These are phyloP conservation scores for Boulengeromyrus knoepffleri DNA, from an alignment of 2,113 vertebrate genomes.

Conservation along the genomic window DNA sequence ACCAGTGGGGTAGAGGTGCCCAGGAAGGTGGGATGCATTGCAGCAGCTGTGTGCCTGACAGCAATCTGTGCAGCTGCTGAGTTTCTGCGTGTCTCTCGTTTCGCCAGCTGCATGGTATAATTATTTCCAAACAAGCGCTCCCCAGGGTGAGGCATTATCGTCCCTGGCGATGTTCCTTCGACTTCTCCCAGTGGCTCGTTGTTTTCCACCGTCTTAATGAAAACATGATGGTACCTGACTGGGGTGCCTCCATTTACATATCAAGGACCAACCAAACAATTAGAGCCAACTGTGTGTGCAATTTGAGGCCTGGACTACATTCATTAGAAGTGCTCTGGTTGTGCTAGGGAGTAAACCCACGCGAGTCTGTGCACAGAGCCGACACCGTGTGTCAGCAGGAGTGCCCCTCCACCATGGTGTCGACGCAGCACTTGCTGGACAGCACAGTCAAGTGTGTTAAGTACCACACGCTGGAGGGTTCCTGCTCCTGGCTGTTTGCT, in stretches of 20 bases:
- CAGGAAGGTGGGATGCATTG: neutral
- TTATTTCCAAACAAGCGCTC: constrained; percentile 57
- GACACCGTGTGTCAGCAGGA: neutral
- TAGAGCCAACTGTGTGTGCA: neutral
- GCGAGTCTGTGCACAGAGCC: neutral
- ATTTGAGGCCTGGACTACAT: neutral
- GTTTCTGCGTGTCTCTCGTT: constrained; percentile 17
- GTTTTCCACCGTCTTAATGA: constrained; percentile 29
- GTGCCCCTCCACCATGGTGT: neutral
- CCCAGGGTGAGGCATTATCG: constrained; percentile 46
- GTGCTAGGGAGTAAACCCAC: neutral
- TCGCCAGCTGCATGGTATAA: constrained; percentile 53
- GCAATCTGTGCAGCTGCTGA: constrained; percentile 11
- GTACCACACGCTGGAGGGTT: neutral
- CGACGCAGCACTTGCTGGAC: neutral
- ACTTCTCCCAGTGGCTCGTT: constrained; percentile 38
- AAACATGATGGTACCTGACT: constrained; percentile 15
- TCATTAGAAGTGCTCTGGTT: neutral
- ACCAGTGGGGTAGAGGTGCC: neutral
- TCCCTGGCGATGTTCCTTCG: constrained; percentile 49
- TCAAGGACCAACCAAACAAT: neutral
- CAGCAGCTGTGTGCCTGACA: neutral
- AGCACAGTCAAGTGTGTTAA: neutral
- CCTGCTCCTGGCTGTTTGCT: neutral
- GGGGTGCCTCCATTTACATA: constrained; percentile 19